These are phyloP conservation scores for Stratiolaelaps scimitus DNA, from an alignment of 1,140 invertebrate genomes.

Conservation along the genomic window DNA sequence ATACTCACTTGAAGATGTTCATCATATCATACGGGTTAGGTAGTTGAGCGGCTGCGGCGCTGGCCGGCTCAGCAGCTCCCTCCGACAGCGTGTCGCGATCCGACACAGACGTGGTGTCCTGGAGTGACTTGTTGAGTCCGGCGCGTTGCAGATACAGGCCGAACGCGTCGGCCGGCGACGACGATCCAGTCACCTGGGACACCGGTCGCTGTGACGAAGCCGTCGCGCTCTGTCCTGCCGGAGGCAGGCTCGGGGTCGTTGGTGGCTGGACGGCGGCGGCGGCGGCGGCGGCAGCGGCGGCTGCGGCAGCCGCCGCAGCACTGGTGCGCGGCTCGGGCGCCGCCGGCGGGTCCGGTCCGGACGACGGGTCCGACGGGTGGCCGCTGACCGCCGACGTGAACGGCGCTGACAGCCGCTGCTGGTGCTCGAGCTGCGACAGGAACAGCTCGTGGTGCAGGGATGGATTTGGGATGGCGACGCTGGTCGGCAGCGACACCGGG, in stretches of 20 bases:
- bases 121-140: constrained; percentile 15
- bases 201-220: too few relatives aligned
- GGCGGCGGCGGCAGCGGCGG: constrained; percentile 37
- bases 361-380: constrained; percentile 40
- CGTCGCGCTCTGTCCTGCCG: too few relatives aligned
- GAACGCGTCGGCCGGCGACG: constrained; percentile 2
- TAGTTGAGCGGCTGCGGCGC: neutral
- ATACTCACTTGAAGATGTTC: constrained; percentile 27
- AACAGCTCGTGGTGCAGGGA: constrained; percentile 87
- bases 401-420: constrained; percentile 33
- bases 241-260: neutral
- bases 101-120: constrained; percentile 21
- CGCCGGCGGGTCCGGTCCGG: constrained; percentile 44
- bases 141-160: constrained; percentile 14
- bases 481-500: constrained; percentile 72
- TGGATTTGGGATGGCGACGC: constrained; percentile 88
- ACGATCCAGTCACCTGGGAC: too few relatives aligned
- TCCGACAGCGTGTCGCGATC: constrained; percentile 24
- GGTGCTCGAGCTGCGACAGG: constrained; percentile 57
- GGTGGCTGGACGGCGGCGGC: constrained; percentile 8
- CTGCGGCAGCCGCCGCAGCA: constrained; percentile 38
- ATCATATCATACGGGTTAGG: constrained; percentile 18
- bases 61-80: neutral
- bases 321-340: constrained; percentile 39
- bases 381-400: constrained; percentile 24